Evolutionary conservation across 2,113 vertebrate species (phyloP).

Genomic region (Chunga burmeisteri): DNA sequence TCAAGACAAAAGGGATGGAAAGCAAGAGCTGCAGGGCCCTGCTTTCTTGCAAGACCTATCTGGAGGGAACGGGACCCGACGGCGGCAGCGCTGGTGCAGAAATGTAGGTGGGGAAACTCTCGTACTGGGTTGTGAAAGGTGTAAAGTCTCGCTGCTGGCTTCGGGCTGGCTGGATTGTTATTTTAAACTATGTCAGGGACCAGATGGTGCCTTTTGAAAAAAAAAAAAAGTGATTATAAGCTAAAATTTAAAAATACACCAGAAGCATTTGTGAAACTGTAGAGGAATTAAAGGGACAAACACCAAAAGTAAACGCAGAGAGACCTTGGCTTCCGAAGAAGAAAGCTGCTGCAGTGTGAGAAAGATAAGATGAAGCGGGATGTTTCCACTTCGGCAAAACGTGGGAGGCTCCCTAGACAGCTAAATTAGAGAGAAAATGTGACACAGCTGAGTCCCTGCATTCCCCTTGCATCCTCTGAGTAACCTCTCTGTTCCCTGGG

Average conservation of each 20-base stretch:
- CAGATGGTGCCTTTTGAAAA: conserved; percentile 18
- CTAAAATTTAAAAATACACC: conserved; percentile 32
- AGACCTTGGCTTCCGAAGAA: not conserved
- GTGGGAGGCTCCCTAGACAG: conserved; percentile 7
- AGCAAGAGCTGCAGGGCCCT: not conserved
- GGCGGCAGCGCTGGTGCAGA: not conserved
- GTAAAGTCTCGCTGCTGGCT: not conserved
- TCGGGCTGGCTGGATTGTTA: not conserved
- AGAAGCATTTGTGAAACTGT: conserved; percentile 5
- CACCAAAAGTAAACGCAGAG: not conserved
- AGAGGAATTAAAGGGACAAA: conserved; percentile 48
- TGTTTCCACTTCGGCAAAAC: conserved; percentile 8
- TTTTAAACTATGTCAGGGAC: conserved; percentile 37
- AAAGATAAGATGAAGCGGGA: not conserved
- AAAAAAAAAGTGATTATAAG: conserved; percentile 8
- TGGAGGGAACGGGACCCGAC: not conserved
- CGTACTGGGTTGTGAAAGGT: not conserved
- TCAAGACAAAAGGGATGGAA: not conserved
- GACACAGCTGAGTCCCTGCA: not conserved
- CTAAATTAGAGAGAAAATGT: conserved; percentile 19
- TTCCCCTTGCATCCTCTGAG: not conserved
- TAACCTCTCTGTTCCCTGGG: not conserved
- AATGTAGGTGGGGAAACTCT: not conserved
- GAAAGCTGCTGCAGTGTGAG: not conserved
- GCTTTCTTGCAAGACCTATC: not conserved